These are phyloP conservation scores for Platalea minor DNA, from an alignment of 2,797 vertebrate species.

Conservation along the genomic window DNA sequence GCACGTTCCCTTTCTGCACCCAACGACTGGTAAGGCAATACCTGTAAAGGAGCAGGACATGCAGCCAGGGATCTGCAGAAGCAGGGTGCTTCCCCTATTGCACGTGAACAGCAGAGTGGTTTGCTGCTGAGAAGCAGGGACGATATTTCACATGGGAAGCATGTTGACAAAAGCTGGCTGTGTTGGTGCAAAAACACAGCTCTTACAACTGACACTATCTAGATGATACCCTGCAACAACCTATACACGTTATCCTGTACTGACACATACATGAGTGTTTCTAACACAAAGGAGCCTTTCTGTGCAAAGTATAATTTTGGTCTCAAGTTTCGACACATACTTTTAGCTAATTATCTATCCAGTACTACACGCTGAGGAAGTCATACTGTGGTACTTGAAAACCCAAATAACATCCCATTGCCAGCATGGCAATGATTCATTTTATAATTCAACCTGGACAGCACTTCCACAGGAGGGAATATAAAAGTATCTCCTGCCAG, in stretches of 20 bases:
- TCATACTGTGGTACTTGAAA: background rate
- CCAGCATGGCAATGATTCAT: background rate
- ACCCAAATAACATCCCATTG: background rate
- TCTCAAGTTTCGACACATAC: background rate
- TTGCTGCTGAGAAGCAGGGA: background rate
- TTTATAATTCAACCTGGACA: slow-evolving; percentile 41
- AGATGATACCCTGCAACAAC: background rate
- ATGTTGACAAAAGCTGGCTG: background rate
- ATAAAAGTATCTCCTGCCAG: slow-evolving; percentile 13
- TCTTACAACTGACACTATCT: background rate
- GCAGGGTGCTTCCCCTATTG: background rate
- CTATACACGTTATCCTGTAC: background rate
- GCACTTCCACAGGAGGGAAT: background rate
- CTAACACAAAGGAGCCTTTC: background rate
- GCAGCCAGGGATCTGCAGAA: background rate
- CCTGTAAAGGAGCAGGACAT: background rate
- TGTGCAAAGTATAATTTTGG: background rate
- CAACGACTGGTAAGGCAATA: background rate
- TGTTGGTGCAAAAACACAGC: background rate
- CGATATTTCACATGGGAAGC: background rate
- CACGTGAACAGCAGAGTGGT: fast-evolving
- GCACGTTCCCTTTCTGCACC: background rate
- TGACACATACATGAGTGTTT: background rate
- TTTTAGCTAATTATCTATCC: background rate
- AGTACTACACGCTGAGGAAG: background rate